Evolutionary conservation across 2,888 invertebrate genomes (phyloP).

Genomic region (Pterostichus madidus): DNA sequence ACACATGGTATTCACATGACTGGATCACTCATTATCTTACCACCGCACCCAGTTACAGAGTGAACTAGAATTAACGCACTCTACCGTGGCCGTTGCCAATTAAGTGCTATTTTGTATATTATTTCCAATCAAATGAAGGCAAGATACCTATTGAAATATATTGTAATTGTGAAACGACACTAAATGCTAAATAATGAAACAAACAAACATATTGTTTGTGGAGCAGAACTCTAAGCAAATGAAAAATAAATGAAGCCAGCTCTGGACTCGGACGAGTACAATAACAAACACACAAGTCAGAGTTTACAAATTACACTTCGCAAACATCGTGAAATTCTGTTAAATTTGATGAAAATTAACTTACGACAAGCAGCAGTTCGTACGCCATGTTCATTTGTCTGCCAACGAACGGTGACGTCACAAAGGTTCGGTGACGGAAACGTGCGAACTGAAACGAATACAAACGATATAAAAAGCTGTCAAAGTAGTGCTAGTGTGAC

Average conservation of each 20-base stretch:
- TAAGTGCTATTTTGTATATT: too few relatives aligned
- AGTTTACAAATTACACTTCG: conserved; percentile 58
- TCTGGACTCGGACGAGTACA: neutral
- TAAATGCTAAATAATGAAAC: too few relatives aligned
- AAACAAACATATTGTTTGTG: too few relatives aligned
- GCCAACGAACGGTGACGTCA: conserved; percentile 26
- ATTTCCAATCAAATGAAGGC: too few relatives aligned
- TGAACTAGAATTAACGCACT: too few relatives aligned
- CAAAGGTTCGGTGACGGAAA: neutral
- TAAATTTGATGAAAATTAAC: conserved; percentile 61
- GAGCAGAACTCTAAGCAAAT: neutral
- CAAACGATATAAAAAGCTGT: conserved; percentile 51
- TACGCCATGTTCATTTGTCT: conserved; percentile 48
- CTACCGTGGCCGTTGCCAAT: too few relatives aligned
- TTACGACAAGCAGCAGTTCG: conserved; percentile 50
- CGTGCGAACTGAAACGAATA: conserved; percentile 48
- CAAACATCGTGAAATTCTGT: conserved; percentile 57
- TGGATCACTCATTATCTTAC: too few relatives aligned
- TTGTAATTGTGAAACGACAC: too few relatives aligned
- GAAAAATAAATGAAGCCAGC: conserved; percentile 4
- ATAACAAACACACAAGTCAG: conserved; percentile 51
- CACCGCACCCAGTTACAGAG: too few relatives aligned
- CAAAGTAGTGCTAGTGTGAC: conserved; percentile 35
- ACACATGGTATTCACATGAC: too few relatives aligned
- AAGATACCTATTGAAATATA: too few relatives aligned